Evolutionary conservation across 2,888 invertebrate genomes (phyloP).

Genomic region (Agrilus cyanescens): DNA sequence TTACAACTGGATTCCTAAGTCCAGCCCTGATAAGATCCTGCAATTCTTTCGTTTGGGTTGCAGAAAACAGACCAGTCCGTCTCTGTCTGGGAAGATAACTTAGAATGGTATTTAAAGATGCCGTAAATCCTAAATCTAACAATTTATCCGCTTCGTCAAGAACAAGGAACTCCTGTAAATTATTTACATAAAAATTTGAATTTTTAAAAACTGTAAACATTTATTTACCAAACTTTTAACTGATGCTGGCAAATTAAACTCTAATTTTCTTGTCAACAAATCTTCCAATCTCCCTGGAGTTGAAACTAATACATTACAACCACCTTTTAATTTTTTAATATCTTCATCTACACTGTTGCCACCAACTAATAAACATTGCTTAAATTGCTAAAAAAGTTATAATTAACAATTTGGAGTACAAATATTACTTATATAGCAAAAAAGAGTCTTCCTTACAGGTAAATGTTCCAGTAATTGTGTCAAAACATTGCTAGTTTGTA

Average conservation of each 20-base stretch:
- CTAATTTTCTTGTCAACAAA: conserved; percentile 58
- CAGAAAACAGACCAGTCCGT: conserved; percentile 95
- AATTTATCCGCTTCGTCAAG: conserved; percentile 95
- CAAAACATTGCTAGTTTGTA: conserved; percentile 69
- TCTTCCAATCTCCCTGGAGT: conserved; percentile 93
- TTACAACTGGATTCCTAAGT: conserved; percentile 80
- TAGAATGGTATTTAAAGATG: conserved; percentile 75
- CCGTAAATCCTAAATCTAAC: conserved; percentile 83
- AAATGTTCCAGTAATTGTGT: conserved; percentile 37
- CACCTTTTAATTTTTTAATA: conserved; percentile 51
- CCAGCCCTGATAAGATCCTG: conserved; percentile 88
- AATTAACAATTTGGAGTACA: not conserved
- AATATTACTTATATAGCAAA: not conserved
- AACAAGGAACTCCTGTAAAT: conserved; percentile 70
- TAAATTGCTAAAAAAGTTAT: conserved; percentile 32
- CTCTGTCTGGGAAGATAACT: conserved; percentile 85
- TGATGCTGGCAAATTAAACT: conserved; percentile 55
- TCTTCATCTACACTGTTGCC: conserved; percentile 73
- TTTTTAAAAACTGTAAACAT: conserved; percentile 1
- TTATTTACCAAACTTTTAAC: conserved; percentile 63
- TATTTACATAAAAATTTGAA: not conserved
- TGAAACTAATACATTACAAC: conserved; percentile 80
- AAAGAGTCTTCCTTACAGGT: conserved; percentile 28
- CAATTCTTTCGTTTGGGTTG: conserved; percentile 93
- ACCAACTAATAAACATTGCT: conserved; percentile 62